phyloP scores from a whole-genome alignment of 2,113 vertebrate genomes.

The Hucho hucho region DNA sequence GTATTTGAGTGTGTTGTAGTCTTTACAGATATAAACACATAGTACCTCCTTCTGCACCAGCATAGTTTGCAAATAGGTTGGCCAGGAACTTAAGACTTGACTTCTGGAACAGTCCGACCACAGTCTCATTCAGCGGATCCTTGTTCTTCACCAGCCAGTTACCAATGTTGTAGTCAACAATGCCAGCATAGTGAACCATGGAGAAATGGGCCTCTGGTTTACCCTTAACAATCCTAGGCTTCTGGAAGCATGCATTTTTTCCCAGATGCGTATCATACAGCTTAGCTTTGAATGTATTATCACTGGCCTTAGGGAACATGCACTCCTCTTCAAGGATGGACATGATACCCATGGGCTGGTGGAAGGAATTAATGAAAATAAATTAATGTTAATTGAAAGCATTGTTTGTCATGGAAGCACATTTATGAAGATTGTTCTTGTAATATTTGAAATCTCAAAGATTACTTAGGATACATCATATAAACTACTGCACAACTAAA shows the following conservation, averaged over 20 bases:
- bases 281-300: conserved; percentile 83
- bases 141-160: conserved; percentile 85
- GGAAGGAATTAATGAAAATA: neutral
- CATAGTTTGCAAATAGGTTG: conserved; percentile 77
- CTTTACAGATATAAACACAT: neutral
- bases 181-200: conserved; percentile 78
- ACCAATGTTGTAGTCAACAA: conserved; percentile 80
- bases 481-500: no score
- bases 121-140: conserved; percentile 82
- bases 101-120: conserved; percentile 80
- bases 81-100: conserved; percentile 71
- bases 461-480: no score
- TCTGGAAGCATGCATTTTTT: conserved; percentile 58
- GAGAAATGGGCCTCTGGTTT: conserved; percentile 79
- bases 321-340: conserved; percentile 75
- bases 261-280: conserved; percentile 82
- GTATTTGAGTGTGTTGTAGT: neutral
- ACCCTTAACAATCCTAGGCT: conserved; percentile 60
- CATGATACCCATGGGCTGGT: conserved; percentile 74
- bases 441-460: neutral
- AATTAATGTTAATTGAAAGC: neutral
- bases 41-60: conserved; percentile 75
- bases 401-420: no score
- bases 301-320: conserved; percentile 77
- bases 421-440: no score